Percentiles rank a stretch among this genome's conserved stretches.
phyloP scores from a whole-genome alignment of 2,797 vertebrate species.

The Artibeus lituratus region DNA sequence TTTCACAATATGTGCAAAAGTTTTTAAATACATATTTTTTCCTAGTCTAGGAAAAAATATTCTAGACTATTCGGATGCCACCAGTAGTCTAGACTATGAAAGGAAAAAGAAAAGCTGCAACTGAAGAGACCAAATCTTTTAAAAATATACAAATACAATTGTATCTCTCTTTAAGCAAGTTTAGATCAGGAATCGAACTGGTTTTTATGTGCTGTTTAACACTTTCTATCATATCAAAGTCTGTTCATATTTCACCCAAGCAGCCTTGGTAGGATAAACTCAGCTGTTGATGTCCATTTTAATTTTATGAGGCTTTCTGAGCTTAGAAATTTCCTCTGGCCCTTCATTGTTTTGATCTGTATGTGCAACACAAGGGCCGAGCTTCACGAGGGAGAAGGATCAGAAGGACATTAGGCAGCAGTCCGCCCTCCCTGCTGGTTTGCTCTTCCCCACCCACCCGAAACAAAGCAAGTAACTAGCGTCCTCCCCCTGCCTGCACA shows the following conservation, averaged over 20 bases:
- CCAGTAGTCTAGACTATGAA: neutral
- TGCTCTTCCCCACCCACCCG: no score
- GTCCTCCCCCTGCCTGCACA: fast-evolving
- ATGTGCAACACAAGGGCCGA: fast-evolving
- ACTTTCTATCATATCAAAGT: neutral
- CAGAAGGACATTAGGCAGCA: neutral
- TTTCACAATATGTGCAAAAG: neutral
- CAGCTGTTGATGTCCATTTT: neutral
- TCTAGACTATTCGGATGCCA: neutral
- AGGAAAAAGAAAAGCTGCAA: neutral
- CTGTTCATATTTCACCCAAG: neutral
- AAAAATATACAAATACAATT: neutral
- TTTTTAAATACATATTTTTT: neutral
- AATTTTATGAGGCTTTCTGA: neutral
- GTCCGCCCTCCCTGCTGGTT: fast-evolving
- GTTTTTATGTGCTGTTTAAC: neutral
- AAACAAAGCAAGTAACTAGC: neutral
- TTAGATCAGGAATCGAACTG: neutral
- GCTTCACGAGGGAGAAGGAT: neutral
- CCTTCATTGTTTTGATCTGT: neutral
- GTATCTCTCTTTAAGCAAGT: neutral
- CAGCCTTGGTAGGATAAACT: neutral
- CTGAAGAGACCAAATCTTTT: neutral
- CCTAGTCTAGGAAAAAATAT: no score
- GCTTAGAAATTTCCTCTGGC: neutral